These are phyloP conservation scores for Isichthys henryi DNA, from an alignment of 2,113 vertebrate species.

Conservation along the genomic window DNA sequence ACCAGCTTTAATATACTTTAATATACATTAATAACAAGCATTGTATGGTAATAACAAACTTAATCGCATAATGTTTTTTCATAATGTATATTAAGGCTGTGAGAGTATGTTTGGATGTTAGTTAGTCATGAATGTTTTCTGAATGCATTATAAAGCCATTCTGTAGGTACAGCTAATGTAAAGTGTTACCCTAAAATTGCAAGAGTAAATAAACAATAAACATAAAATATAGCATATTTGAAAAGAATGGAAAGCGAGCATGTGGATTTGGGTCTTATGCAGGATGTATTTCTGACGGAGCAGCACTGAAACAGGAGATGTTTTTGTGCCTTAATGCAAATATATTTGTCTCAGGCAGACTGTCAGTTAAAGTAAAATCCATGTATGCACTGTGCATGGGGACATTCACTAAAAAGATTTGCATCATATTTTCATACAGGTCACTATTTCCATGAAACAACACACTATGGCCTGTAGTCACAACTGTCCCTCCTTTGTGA, in stretches of 20 bases:
- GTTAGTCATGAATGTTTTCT: not conserved
- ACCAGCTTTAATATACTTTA: not conserved
- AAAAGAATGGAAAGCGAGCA: not conserved
- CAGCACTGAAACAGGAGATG: not conserved
- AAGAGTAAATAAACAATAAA: not conserved
- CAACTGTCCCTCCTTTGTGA: slow-evolving; percentile 2
- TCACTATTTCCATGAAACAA: slow-evolving; percentile 12
- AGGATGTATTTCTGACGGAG: not conserved
- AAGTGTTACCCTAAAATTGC: not conserved
- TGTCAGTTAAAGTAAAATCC: not conserved
- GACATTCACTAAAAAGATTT: not conserved
- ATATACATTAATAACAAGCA: not conserved
- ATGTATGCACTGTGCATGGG: not conserved
- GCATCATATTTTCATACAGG: slow-evolving; percentile 17
- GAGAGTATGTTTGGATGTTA: not conserved
- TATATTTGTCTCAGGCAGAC: not conserved
- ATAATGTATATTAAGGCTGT: not conserved
- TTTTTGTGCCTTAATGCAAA: not conserved
- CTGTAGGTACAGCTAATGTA: not conserved
- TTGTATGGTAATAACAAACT: not conserved
- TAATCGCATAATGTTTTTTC: not conserved
- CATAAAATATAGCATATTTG: not conserved
- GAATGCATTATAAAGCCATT: not conserved
- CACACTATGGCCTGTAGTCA: not conserved
- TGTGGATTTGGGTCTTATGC: not conserved